Evolutionary conservation across 2,888 invertebrate species (phyloP), one percentile per base, ranked within the genome.

Genomic region (Cenopis cana): DNA sequence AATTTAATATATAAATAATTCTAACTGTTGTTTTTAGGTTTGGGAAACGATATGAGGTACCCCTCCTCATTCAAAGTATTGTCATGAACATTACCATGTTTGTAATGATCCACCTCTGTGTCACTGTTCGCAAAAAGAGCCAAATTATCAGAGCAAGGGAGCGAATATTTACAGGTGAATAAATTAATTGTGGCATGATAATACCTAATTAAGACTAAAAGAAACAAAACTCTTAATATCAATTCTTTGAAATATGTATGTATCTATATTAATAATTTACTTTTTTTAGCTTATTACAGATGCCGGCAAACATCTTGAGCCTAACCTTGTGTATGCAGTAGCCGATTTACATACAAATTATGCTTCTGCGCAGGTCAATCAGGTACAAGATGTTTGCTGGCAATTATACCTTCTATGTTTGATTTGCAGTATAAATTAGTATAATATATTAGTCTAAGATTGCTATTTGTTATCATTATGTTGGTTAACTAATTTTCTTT

Each of bases 71-170:
- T 74, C 99, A 99, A 94, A 99, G 99, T 93, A 95, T 99, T 85
- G 96, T 99, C 71, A 99, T 99, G 99, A 99, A 98, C 85, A 86
- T 97, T 70, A 97, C 98, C 77, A 99, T 99, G 99, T 95, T 99
- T 90, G 94, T 96, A 69, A 98, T 99, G 98, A 97, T 99, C 76
- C 97, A 98, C 88, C 93, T 99, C 61, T 99, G 99, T 94, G 97
- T 99, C 33, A 95, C 94, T 85, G 97, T 98, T 76, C 95, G 96
- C 81, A 96, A 97, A 88, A 96, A 96, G 88, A 97, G 96, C 87
- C 96, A 97, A 88, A 95, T 97, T 74, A 94, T 96, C 75, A 95
- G 96, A 87, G 94, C 95, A 66, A 94, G 96, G 78, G 97, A 98
- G 80, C 95, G 96, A 86, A 95, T 97, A 86, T 97, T 98, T 82